These are phyloP conservation scores for Urosaurus nigricauda DNA, from an alignment of 2,797 vertebrate genomes.

Conservation along the genomic window DNA sequence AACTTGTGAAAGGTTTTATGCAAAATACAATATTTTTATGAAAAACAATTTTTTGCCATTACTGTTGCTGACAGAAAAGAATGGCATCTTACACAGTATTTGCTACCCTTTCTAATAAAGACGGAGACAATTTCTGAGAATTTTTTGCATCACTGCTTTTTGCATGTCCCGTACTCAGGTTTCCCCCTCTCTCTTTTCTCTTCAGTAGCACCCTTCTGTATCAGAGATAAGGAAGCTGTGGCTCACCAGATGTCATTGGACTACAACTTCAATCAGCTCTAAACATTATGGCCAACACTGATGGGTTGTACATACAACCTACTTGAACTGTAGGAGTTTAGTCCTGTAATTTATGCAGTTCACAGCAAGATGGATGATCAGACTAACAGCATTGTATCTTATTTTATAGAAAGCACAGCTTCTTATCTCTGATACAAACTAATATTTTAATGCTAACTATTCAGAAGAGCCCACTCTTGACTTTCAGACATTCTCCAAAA, in stretches of 20 bases:
- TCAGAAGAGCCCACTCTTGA: neutral
- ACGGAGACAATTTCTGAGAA: no score
- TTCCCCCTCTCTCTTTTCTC: neutral
- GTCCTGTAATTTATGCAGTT: neutral
- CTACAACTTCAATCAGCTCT: neutral
- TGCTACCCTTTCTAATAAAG: no score
- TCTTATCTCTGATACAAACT: neutral
- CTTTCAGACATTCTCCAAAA: neutral
- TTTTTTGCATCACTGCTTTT: neutral
- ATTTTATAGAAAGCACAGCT: neutral
- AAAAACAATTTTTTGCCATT: no score
- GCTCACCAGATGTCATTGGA: neutral
- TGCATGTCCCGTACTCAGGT: neutral
- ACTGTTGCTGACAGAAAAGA: no score
- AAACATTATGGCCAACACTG: neutral
- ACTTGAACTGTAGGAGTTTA: neutral
- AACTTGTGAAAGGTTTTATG: no score
- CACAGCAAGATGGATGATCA: neutral
- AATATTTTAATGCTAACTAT: neutral
- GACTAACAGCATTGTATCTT: neutral
- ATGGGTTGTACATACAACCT: neutral
- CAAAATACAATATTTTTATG: no score
- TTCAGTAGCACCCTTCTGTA: neutral
- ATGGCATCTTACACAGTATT: no score
- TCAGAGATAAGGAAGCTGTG: neutral